Base-by-base conservation (phyloP, 2,113 vertebrate species). In the Hymenochirus boettgeri region DNA sequence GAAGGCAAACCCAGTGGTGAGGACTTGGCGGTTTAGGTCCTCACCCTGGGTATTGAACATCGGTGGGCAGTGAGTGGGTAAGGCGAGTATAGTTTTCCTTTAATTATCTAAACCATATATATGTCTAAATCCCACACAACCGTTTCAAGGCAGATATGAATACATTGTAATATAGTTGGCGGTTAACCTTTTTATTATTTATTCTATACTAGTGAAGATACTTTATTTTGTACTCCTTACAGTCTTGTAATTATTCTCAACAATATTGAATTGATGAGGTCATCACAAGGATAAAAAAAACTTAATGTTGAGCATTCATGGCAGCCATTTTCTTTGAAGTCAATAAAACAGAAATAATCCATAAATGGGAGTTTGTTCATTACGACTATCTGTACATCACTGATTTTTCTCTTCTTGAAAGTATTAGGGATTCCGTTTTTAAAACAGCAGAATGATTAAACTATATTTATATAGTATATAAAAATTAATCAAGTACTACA, bases 401-500 rank as follows among this genome's bases (percentile, higher is more conserved):
- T 52, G 64, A 59, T 80, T 81, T 73, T 76, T 72, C 72, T 77
- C 65, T 8, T 54, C 70, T 77, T 64, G 73, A 74, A 71, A 75
- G 63, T 77, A 74, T 79, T 74, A 81, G 72, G 73, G 76, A 61
- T 71, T 67, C 65, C 60, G 55, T 58, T 70, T 80, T 66, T 0
- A 0, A 71, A 79, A 80, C 74, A 69, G 54, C 72, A 18, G 45
- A 51, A 65, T 48, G 64, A 76, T 72, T 71, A 77, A 67, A 73
- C 71, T 75, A 71, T 42, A 27, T 56, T 67, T 72, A 69, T 21
- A 50, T 79, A 88, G 87, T 88, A 85, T 80, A 82, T 88, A 88
- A 88, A 88, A 89, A 88, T 87, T 87, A 88, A 89, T 86, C 86
- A 87, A 87, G 84, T 86, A 78, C 85, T 82, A 82, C 77, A 82